Base-by-base conservation (phyloP, 2,797 vertebrate species). In the Phrynocephalus guinanensis region DNA sequence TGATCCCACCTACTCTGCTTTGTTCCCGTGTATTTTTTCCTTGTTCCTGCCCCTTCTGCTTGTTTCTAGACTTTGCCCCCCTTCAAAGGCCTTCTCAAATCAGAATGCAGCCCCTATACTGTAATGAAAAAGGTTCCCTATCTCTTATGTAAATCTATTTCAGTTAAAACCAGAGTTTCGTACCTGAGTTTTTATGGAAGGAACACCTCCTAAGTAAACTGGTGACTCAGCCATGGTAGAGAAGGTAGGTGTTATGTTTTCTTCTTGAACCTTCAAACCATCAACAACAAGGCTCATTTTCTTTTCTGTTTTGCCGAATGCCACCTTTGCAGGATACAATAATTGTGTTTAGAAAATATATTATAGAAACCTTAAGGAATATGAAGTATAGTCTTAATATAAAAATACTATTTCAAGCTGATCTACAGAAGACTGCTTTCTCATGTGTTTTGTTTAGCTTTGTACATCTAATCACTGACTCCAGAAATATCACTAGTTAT, bases 231-330 rank as follows among this genome's bases (percentile, higher is more conserved):
- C 92, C 90, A 94, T 96, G 91, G 98, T 20, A 26, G 96, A 95
- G 3, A 94, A 94, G 88, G 95, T 87, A 87, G 88, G 92, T n/a
- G 95, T 93, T 88, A 98, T 88, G 80, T 91, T 97, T 78, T 97
- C 97, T 9, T 98, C 97, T 90, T 93, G 97, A 33, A 96, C 97
- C 92, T 95, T 97, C 60, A 99, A 97, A 22, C 98, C 98, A 76
- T 99, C 98, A 20, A 99, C 94, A 0, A 98, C 94, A 92, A 99
- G 90, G 15, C 86, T 96, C 1, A 96, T 97, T 1, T 92, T 97
- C 91, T 95, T 95, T 89, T 94, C 97, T 89, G 97, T 97, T 87
- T 95, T 96, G 85, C 97, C 97, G 90, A 99, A 98, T 11, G 96
- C 96, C 87, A 99, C 96, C 98, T 97, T 89, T 68, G 71, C 50